Conservation (phyloP, 2,888 invertebrate species). For the Cylindroiulus punctatus region DNA sequence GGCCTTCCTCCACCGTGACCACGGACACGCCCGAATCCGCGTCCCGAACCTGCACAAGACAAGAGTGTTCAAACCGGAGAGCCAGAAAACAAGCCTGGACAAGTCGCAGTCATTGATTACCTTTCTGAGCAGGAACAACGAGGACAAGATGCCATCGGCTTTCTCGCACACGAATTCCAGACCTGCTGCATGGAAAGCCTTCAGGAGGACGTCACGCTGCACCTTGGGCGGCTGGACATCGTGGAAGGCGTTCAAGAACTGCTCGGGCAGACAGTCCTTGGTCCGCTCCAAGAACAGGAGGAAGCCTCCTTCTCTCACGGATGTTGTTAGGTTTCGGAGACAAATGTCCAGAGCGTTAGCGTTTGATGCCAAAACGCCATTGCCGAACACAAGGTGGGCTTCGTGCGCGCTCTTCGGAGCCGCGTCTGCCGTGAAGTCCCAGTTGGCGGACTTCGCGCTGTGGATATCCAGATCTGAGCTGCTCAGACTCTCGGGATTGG, state of each 20-base stretch:
- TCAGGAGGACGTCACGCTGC: conserved; percentile 57
- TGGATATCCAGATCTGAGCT: conserved; percentile 69
- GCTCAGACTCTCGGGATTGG: conserved; percentile 70
- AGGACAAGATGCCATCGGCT: conserved; percentile 71
- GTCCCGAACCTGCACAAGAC: background rate
- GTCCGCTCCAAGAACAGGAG: conserved; percentile 69
- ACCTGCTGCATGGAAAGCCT: conserved; percentile 63
- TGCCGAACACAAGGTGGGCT: conserved; percentile 75
- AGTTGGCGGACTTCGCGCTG: conserved; percentile 73
- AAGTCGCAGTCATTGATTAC: conserved; percentile 57
- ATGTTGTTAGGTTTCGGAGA: conserved; percentile 64
- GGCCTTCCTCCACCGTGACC: conserved; percentile 75
- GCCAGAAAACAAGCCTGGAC: no score
- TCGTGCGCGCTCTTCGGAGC: conserved; percentile 71
- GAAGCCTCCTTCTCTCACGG: conserved; percentile 77
- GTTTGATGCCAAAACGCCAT: conserved; percentile 71
- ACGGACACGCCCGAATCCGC: conserved; percentile 64
- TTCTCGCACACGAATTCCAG: conserved; percentile 74
- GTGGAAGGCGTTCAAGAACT: conserved; percentile 59
- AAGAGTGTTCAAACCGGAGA: no score
- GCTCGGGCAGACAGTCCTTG: conserved; percentile 59
- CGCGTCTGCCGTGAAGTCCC: conserved; percentile 72
- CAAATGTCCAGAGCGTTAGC: conserved; percentile 64
- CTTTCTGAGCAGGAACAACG: conserved; percentile 74
- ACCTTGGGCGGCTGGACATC: conserved; percentile 56